Percentiles rank a stretch among this genome's conserved stretches.
phyloP scores from a whole-genome alignment of 2,113 vertebrate species.

The Electrona antarctica region DNA sequence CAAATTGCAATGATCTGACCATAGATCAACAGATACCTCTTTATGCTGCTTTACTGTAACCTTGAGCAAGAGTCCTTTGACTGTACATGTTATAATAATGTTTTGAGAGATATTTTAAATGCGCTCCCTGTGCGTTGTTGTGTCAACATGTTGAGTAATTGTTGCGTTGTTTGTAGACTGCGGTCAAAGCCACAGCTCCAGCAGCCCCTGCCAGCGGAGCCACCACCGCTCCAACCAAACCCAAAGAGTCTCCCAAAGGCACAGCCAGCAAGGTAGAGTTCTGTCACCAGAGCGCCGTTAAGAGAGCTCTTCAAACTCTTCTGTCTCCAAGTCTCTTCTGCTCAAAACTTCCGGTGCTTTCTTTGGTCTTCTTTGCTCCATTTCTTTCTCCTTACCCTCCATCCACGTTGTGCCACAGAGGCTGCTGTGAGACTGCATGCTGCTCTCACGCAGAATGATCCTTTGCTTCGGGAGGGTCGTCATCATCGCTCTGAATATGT shows the following conservation, averaged over 20 bases:
- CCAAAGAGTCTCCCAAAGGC: slow-evolving; percentile 56
- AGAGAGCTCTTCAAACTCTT: background rate
- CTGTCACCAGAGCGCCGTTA: background rate
- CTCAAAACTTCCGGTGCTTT: background rate
- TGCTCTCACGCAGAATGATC: background rate
- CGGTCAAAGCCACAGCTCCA: slow-evolving; percentile 48
- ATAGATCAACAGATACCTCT: background rate
- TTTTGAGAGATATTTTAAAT: slow-evolving; percentile 8
- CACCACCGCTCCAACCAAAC: slow-evolving; percentile 23
- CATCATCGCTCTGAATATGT: background rate
- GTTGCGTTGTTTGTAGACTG: slow-evolving; percentile 58
- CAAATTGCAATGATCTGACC: slow-evolving; percentile 17
- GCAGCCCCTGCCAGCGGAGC: background rate
- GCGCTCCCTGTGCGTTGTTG: slow-evolving; percentile 2
- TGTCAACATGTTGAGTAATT: slow-evolving; percentile 23
- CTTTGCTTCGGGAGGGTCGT: background rate
- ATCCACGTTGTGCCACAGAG: background rate
- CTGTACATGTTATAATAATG: background rate
- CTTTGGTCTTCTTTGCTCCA: background rate
- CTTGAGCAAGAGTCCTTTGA: background rate
- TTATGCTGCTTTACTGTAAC: slow-evolving; percentile 8
- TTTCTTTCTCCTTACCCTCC: background rate
- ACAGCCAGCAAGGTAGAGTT: slow-evolving; percentile 59
- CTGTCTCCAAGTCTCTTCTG: background rate
- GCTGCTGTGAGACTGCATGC: background rate